Conservation (phyloP, 2,888 invertebrate species). For the Drosophila emarginata region DNA sequence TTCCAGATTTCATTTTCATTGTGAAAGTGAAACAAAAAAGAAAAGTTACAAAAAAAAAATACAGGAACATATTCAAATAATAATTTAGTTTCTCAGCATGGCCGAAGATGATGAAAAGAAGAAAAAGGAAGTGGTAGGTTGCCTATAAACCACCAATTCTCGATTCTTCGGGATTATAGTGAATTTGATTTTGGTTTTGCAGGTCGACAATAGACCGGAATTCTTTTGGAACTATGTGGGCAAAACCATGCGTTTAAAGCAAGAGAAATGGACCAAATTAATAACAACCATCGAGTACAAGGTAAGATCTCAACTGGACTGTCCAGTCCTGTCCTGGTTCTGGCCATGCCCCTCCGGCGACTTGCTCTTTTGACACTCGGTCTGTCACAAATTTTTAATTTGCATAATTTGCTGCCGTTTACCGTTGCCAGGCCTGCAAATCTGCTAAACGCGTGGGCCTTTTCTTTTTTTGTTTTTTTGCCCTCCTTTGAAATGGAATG, state of each 20-base stretch:
- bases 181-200: conserved; percentile 13
- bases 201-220: conserved; percentile 59
- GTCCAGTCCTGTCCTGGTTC: neutral
- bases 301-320: conserved; percentile 45
- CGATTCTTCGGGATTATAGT: neutral
- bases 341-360: neutral
- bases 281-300: conserved; percentile 62
- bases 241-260: conserved; percentile 72
- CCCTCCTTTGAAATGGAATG: neutral
- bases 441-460: conserved; percentile 29
- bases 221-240: conserved; percentile 72
- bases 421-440: neutral
- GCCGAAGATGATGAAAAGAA: conserved; percentile 51
- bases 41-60: neutral
- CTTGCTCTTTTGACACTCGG: conserved; percentile 21
- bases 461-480: conserved; percentile 28
- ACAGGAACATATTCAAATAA: neutral
- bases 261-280: conserved; percentile 75
- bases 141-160: neutral
- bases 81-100: conserved; percentile 35
- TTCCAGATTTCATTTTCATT: neutral
- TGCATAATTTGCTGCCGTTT: conserved; percentile 47
- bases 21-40: neutral
- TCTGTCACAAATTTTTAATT: conserved; percentile 27
- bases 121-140: conserved; percentile 33